These are phyloP conservation scores for Thamnaconus septentrionalis DNA, from an alignment of 2,113 vertebrate genomes.

Conservation along the genomic window DNA sequence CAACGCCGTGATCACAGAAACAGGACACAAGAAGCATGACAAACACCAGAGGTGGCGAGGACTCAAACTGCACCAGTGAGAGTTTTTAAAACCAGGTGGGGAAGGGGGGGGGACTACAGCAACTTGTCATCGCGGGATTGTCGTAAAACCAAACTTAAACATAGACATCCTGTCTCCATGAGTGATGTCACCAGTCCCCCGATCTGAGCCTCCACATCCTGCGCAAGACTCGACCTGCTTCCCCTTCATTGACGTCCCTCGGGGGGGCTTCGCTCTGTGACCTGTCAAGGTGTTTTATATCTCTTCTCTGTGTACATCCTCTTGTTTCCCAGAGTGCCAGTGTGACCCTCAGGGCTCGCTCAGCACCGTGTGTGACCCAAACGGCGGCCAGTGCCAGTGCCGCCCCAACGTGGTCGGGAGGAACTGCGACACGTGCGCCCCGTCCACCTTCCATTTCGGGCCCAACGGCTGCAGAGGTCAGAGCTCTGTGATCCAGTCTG, in stretches of 20 bases:
- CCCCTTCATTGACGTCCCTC: constrained; percentile 17
- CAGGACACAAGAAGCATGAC: too few relatives aligned
- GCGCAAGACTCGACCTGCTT: constrained; percentile 17
- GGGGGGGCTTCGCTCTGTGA: background rate
- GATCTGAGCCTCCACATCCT: background rate
- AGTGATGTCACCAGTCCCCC: background rate
- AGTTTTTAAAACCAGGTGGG: too few relatives aligned
- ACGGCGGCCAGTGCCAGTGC: constrained; percentile 91
- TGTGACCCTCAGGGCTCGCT: constrained; percentile 95
- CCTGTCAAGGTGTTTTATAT: background rate
- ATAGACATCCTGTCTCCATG: too few relatives aligned
- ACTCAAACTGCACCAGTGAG: too few relatives aligned
- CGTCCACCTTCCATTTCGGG: constrained; percentile 90
- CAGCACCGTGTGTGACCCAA: constrained; percentile 90
- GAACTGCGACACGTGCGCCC: constrained; percentile 86
- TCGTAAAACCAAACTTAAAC: too few relatives aligned
- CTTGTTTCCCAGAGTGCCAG: constrained; percentile 81
- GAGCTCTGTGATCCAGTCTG: background rate
- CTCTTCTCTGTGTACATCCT: constrained; percentile 1
- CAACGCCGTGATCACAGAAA: too few relatives aligned
- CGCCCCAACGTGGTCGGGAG: constrained; percentile 88
- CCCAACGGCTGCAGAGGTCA: constrained; percentile 87
- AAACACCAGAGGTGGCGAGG: too few relatives aligned
- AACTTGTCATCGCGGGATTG: too few relatives aligned
- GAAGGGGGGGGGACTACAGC: too few relatives aligned